Evolutionary conservation across 92 coral and sea anemone genomes (phyloP).

Genomic region (Pocillopora meandrina): DNA sequence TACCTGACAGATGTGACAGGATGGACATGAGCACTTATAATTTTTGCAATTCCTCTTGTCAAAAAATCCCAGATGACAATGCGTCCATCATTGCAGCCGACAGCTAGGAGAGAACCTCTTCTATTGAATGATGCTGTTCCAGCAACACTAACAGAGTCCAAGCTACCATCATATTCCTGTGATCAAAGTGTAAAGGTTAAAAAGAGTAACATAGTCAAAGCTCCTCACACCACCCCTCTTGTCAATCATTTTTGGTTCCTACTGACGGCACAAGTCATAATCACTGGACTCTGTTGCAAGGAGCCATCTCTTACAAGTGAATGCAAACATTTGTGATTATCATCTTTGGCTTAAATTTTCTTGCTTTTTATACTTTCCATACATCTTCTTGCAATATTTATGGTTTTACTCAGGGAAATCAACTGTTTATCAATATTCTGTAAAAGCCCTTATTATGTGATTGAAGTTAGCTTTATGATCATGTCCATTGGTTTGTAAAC

Average conservation of each 20-base stretch:
- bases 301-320: too few species aligned
- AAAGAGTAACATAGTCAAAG: not conserved
- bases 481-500: too few species aligned
- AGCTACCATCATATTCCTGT: conserved; percentile 95
- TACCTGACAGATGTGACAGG: conserved; percentile 97
- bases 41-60: conserved; percentile 96
- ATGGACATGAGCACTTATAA: conserved; percentile 97
- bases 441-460: too few species aligned
- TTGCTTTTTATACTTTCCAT: too few species aligned
- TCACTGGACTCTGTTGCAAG: not conserved
- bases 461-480: too few species aligned
- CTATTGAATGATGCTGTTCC: conserved; percentile 94
- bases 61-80: conserved; percentile 98
- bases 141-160: conserved; percentile 98
- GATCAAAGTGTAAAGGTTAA: not conserved
- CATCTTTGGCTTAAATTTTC: too few species aligned
- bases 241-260: too few species aligned
- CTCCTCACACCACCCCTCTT: not conserved
- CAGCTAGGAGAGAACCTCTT: conserved; percentile 94
- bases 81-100: conserved; percentile 99
- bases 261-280: too few species aligned
- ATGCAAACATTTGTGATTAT: too few species aligned
- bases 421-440: too few species aligned
- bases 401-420: too few species aligned
- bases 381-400: too few species aligned